These are phyloP conservation scores for Cryptosula pallasiana DNA, from an alignment of 2,888 invertebrate species.

Conservation along the genomic window DNA sequence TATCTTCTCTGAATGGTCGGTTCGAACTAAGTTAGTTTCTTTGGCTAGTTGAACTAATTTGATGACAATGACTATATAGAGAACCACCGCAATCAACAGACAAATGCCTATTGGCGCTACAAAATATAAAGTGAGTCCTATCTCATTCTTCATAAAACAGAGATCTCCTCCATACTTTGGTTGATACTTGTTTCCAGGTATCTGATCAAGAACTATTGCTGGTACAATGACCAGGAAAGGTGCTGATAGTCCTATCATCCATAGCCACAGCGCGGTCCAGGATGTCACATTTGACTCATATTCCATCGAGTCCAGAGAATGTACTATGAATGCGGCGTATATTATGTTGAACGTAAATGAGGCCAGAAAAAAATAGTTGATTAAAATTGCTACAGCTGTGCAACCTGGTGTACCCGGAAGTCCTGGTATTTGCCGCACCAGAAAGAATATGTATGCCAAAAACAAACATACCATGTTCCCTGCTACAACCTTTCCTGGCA, in stretches of 20 bases:
- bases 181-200: neutral
- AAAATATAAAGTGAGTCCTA: neutral
- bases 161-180: neutral
- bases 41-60: slow-evolving; percentile 8
- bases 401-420: neutral
- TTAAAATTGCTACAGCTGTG: neutral
- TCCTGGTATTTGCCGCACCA: neutral
- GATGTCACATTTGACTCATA: neutral
- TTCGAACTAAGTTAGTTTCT: neutral
- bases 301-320: slow-evolving; percentile 14
- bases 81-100: neutral
- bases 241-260: neutral
- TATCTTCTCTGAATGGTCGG: slow-evolving; percentile 19
- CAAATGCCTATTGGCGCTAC: slow-evolving; percentile 5
- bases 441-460: slow-evolving; percentile 6
- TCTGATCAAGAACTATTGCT: neutral
- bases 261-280: slow-evolving; percentile 3
- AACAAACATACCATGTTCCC: slow-evolving; percentile 5
- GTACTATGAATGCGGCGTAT: slow-evolving; percentile 5
- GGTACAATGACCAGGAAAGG: slow-evolving; percentile 7
- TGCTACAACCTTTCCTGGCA: slow-evolving; percentile 13
- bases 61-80: neutral
- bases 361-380: slow-evolving; percentile 17
- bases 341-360: slow-evolving; percentile 19
- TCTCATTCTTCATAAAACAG: neutral